Evolutionary conservation across 2,888 invertebrate species (phyloP).

Genomic region (Agriopis marginaria): DNA sequence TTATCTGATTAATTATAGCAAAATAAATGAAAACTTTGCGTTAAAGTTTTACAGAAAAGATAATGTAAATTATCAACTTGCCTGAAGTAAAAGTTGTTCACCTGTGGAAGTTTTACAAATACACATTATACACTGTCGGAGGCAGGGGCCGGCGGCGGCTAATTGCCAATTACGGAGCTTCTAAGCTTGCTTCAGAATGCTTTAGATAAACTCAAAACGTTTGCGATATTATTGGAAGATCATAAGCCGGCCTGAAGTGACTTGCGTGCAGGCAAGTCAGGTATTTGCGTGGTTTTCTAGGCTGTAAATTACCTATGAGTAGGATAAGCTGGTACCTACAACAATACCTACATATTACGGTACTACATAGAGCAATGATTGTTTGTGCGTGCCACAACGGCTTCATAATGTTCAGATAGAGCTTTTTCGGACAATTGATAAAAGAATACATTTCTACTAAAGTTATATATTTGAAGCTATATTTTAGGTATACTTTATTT

Average conservation of each 20-base stretch:
- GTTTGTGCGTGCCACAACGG: not conserved
- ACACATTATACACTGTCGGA: slow-evolving; percentile 33
- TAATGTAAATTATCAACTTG: not conserved
- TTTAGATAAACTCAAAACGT: slow-evolving; percentile 50
- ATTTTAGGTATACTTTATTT: not conserved
- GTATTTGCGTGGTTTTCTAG: not conserved
- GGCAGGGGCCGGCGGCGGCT: slow-evolving; percentile 51
- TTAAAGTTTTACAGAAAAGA: not conserved
- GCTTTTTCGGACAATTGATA: not conserved
- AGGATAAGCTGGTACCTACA: not conserved
- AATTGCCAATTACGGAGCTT: slow-evolving; percentile 66
- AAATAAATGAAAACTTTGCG: not conserved
- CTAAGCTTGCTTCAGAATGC: slow-evolving; percentile 44
- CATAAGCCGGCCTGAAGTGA: not conserved
- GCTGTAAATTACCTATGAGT: not conserved
- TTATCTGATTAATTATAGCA: too few species aligned
- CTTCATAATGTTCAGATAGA: not conserved
- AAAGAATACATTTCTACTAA: not conserved
- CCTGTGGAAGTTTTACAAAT: slow-evolving; percentile 34
- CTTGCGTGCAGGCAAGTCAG: too few species aligned
- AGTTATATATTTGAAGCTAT: too few species aligned
- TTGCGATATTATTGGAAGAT: slow-evolving; percentile 30
- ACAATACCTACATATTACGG: not conserved
- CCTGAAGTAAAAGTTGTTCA: slow-evolving; percentile 14
- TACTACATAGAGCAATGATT: not conserved